Percentiles rank a stretch among this genome's conserved stretches.
Evolutionary conservation across 2,888 invertebrate species (phyloP).

Genomic region (Pachycephus smyrnensis): DNA sequence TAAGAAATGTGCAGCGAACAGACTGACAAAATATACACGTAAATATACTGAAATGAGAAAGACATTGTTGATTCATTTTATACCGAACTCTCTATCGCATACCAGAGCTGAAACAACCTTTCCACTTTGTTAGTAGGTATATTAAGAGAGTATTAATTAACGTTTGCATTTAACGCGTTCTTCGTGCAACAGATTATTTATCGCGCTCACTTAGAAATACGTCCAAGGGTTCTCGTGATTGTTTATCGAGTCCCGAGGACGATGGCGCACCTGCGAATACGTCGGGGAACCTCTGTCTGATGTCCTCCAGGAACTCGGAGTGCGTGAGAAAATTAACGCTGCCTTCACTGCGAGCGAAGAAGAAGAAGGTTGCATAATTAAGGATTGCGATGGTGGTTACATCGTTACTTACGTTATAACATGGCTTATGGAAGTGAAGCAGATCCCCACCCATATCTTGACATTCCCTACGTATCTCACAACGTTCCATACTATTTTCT

Average conservation of each 20-base stretch:
- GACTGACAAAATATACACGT: too few relatives aligned
- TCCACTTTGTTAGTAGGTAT: too few relatives aligned
- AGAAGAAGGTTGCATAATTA: slow-evolving; percentile 57
- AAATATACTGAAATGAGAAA: too few relatives aligned
- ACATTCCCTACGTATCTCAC: slow-evolving; percentile 29
- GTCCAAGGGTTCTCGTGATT: too few relatives aligned
- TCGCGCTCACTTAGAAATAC: too few relatives aligned
- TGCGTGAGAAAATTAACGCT: slow-evolving; percentile 59
- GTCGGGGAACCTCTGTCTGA: slow-evolving; percentile 3
- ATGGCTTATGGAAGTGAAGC: slow-evolving; percentile 17
- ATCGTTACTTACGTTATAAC: slow-evolving; percentile 27
- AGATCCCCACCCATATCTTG: slow-evolving; percentile 24
- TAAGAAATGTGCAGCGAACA: too few relatives aligned
- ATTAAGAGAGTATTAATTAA: too few relatives aligned
- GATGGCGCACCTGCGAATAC: slow-evolving; percentile 28
- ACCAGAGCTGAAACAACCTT: too few relatives aligned
- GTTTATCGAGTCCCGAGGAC: background rate
- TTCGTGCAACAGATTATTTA: too few relatives aligned
- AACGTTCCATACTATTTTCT: slow-evolving; percentile 10
- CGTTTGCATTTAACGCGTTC: too few relatives aligned
- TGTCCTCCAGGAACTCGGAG: slow-evolving; percentile 16
- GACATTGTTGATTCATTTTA: too few relatives aligned
- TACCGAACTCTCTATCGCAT: too few relatives aligned
- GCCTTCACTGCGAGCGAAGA: slow-evolving; percentile 29
- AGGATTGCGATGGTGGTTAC: slow-evolving; percentile 52